phyloP scores from a whole-genome alignment of 2,113 vertebrate genomes.

The Tenrec ecaudatus region DNA sequence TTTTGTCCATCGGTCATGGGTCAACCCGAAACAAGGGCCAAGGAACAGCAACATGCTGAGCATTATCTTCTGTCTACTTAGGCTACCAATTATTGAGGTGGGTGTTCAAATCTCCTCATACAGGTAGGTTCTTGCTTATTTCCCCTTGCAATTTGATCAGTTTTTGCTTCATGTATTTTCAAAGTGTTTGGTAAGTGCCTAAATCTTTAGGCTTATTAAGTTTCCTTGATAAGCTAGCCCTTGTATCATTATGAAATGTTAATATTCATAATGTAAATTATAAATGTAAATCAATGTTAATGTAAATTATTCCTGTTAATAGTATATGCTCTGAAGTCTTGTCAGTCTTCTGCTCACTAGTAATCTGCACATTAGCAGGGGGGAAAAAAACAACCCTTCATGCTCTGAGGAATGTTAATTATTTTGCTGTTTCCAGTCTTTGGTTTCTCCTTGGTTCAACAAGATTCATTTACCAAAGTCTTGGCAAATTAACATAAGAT shows the following conservation, averaged over 20 bases:
- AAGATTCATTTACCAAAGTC: slow-evolving; percentile 15
- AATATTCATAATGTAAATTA: too few relatives aligned
- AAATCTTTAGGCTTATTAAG: neutral
- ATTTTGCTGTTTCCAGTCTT: neutral
- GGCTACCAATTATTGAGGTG: neutral
- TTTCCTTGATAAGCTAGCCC: neutral
- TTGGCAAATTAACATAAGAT: slow-evolving; percentile 28
- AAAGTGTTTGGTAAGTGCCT: neutral
- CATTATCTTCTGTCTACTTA: neutral
- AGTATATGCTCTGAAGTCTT: slow-evolving; percentile 13
- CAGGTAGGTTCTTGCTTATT: neutral
- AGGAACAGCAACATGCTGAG: neutral
- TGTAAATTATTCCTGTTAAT: neutral
- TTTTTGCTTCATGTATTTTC: neutral
- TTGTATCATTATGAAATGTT: too few relatives aligned
- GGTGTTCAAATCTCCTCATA: neutral
- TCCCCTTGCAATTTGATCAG: neutral
- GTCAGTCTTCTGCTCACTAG: neutral
- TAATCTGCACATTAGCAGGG: neutral
- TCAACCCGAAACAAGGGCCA: neutral
- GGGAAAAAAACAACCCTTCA: neutral
- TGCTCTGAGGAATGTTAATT: neutral
- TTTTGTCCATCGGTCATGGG: neutral
- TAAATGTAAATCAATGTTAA: too few relatives aligned
- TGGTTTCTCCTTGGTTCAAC: slow-evolving; percentile 13